These are phyloP conservation scores for Pterocles orientalis DNA, from an alignment of 2,113 vertebrate genomes.

Conservation along the genomic window DNA sequence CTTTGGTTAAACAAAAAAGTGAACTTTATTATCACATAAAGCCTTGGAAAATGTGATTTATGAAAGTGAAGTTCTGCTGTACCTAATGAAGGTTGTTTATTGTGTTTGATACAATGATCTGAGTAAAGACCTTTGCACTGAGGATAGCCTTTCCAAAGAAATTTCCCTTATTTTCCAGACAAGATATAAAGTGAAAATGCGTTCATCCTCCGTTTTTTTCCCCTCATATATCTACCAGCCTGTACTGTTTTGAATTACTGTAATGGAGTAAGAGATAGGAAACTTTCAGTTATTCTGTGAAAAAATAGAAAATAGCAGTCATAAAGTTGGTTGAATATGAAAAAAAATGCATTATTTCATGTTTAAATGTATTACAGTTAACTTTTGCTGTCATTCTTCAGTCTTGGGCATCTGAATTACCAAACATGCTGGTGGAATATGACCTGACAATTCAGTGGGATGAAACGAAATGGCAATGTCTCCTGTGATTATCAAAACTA, in stretches of 20 bases:
- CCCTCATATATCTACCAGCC: neutral
- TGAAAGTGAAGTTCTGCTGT: constrained; percentile 16
- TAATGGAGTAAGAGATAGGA: neutral
- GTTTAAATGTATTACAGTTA: neutral
- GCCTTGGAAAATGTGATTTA: constrained; percentile 44
- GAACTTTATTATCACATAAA: constrained; percentile 28
- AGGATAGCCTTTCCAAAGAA: constrained; percentile 21
- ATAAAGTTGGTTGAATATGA: neutral
- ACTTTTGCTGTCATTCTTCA: neutral
- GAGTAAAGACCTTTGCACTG: neutral
- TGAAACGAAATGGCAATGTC: neutral
- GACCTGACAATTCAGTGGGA: neutral
- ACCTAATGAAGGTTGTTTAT: neutral
- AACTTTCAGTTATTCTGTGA: neutral
- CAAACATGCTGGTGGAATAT: neutral
- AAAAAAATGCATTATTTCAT: neutral
- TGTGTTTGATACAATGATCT: neutral
- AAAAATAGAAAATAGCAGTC: neutral
- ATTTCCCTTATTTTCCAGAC: constrained; percentile 13
- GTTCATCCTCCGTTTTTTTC: neutral
- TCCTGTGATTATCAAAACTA: neutral
- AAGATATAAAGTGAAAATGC: neutral
- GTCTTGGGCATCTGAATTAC: neutral
- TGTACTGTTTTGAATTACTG: neutral
- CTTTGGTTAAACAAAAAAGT: constrained; percentile 39